A percentile compares a stretch with the other conserved stretches of the same genome.
These are phyloP conservation scores for Lithophane semibrunnea DNA, from an alignment of 2,888 invertebrate genomes.

Conservation along the genomic window DNA sequence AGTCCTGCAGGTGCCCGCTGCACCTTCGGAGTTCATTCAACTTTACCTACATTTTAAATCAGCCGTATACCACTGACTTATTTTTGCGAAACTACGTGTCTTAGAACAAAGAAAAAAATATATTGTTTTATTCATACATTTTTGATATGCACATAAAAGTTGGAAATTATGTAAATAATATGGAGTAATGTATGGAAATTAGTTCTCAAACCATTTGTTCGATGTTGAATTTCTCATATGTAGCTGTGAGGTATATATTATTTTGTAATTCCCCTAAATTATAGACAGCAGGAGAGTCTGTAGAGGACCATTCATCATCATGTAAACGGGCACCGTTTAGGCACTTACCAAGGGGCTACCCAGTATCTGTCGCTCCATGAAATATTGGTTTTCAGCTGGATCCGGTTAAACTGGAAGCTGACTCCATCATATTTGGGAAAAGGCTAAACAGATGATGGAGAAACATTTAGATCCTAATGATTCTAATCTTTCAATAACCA, in stretches of 20 bases:
- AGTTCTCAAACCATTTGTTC: conserved; percentile 49
- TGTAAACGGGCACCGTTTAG: not conserved
- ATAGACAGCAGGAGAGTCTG: not conserved
- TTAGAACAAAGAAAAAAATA: conserved; percentile 55
- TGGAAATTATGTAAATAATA: conserved; percentile 59
- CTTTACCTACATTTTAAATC: conserved; percentile 50
- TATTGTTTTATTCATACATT: conserved; percentile 62
- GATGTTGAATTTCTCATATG: conserved; percentile 52
- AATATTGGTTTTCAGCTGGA: not conserved
- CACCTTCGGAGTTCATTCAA: conserved; percentile 46
- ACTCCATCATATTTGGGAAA: no score
- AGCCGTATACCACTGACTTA: conserved; percentile 52
- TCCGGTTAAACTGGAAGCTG: not conserved
- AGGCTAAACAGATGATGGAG: no score
- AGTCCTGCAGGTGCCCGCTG: conserved; percentile 16
- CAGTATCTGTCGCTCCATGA: not conserved
- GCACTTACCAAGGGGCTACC: not conserved
- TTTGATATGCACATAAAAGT: conserved; percentile 66
- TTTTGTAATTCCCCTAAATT: conserved; percentile 25
- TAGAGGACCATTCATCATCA: not conserved
- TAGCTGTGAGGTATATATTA: not conserved
- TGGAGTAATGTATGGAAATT: conserved; percentile 56
- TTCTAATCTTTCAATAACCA: not conserved
- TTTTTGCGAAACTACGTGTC: conserved; percentile 36
- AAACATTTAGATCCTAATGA: not conserved